Base-by-base conservation (phyloP, 2,113 vertebrate species). In the Notothenia rossii region DNA sequence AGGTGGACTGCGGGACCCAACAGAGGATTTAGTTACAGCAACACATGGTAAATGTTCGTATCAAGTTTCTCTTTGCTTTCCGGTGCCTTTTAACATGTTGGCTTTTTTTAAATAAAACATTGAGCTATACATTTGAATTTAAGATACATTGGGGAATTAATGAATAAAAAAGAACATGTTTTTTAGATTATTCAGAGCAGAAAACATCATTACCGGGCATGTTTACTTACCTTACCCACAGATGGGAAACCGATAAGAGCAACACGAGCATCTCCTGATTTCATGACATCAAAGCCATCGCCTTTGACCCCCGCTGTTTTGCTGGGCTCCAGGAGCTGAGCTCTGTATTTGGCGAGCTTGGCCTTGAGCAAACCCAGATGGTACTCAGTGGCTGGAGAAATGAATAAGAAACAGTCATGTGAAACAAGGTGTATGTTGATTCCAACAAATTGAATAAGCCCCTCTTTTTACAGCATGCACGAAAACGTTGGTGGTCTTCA, bases 221-320 rank as follows among this genome's bases (percentile, higher is more conserved):
- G 54, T 20, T 13, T 74, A 95, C 97, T 89, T 95, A 99, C 98
- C 97, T 99, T 99, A 92, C 98, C 98, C 92, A 99, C 98, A 7
- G 98, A 99, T 36, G 98, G 98, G 76, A 99, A 99, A 55, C 98
- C 98, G 0, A 99, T 98, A n/a, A 99, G 96, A 0, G 98, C 98
- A 80, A 99, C 98, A 0, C 98, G 94, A 49, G 98, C 98, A 68
- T 99, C 98, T 14, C 98, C 98, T 2, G 98, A 99, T 94, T 99
- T 99, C 98, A 99, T 99, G 53, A 99, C 98, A 96, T 99, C 98
- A 0, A 99, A 99, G 82, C 98, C 98, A 81, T 99, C 98, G 7
- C 98, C 98, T 94, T 99, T 99, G 2, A 94, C 95, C 0, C 97
- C 96, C 0, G 97, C 94, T 0, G 97, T 96, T 70, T 99, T 99